These are phyloP conservation scores for Spialia ferax DNA, from an alignment of 2,888 invertebrate species.

Conservation along the genomic window DNA sequence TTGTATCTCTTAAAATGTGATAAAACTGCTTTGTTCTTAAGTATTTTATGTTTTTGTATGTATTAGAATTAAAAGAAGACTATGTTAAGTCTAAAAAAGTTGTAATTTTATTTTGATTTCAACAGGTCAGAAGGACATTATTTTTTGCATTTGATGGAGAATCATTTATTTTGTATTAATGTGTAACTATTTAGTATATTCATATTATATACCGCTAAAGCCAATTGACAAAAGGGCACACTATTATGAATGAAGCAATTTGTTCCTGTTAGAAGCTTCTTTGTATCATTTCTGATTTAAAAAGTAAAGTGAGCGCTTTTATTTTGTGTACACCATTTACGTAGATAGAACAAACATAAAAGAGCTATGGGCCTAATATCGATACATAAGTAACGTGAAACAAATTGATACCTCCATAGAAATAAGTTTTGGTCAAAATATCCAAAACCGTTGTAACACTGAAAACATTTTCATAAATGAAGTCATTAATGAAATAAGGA, in stretches of 20 bases:
- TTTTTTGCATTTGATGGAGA: constrained; percentile 23
- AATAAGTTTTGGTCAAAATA: too few relatives aligned
- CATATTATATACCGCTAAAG: constrained; percentile 13
- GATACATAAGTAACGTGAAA: not conserved
- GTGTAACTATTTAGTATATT: constrained; percentile 7
- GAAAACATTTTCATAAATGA: too few relatives aligned
- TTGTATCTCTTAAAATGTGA: constrained; percentile 28
- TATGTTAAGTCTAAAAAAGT: not conserved
- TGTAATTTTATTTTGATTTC: not conserved
- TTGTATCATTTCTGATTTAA: constrained; percentile 38
- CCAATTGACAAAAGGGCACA: too few relatives aligned
- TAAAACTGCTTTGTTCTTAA: constrained; percentile 27
- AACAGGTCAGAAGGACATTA: constrained; percentile 13
- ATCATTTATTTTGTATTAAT: constrained; percentile 21
- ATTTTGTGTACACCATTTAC: constrained; percentile 71
- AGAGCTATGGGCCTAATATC: constrained; percentile 32
- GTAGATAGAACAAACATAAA: constrained; percentile 49
- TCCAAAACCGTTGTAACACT: too few relatives aligned
- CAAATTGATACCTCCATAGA: not conserved
- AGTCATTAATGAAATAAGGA: too few relatives aligned
- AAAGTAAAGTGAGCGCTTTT: constrained; percentile 46
- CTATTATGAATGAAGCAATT: not conserved
- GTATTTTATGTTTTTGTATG: not conserved
- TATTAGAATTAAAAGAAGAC: not conserved
- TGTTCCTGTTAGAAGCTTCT: not conserved